A percentile compares a stretch with the other conserved stretches of the same genome.
These are phyloP conservation scores for Nipponia nippon DNA, from an alignment of 2,113 vertebrate species.

Conservation along the genomic window DNA sequence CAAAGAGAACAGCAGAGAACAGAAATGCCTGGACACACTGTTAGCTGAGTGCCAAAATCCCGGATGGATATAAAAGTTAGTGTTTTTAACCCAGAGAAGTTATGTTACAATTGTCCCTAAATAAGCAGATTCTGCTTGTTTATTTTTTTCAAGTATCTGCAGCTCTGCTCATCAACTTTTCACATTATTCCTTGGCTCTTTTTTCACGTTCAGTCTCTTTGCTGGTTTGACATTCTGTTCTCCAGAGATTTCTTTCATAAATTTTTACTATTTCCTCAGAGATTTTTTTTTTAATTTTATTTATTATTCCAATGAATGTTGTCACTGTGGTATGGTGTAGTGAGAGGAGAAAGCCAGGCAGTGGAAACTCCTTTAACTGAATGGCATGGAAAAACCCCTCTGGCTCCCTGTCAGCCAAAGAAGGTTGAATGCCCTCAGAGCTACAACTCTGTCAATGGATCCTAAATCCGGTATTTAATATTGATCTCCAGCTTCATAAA, in stretches of 20 bases:
- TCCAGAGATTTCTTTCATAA: not conserved
- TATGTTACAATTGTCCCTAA: not conserved
- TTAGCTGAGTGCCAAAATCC: not conserved
- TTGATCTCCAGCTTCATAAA: not conserved
- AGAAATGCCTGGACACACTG: not conserved
- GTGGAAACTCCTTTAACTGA: slow-evolving; percentile 66
- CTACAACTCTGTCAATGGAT: not conserved
- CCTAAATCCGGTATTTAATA: slow-evolving; percentile 20
- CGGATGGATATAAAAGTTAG: not conserved
- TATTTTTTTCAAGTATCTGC: slow-evolving; percentile 3
- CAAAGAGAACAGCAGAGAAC: not conserved
- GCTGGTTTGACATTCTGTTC: not conserved
- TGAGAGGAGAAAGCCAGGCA: slow-evolving; percentile 9
- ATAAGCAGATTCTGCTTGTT: not conserved
- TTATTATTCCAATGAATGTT: not conserved
- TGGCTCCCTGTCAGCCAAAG: slow-evolving; percentile 7
- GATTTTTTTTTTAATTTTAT: not conserved
- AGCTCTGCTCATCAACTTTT: slow-evolving; percentile 35
- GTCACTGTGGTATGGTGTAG: fast-evolving
- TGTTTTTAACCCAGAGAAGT: not conserved
- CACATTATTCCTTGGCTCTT: not conserved
- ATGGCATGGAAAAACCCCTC: slow-evolving; percentile 71
- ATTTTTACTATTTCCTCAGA: not conserved
- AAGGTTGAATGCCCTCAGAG: not conserved
- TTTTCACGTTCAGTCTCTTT: not conserved